Base-by-base conservation (phyloP, 2,888 invertebrate genomes). In the Agriotes lineatus region DNA sequence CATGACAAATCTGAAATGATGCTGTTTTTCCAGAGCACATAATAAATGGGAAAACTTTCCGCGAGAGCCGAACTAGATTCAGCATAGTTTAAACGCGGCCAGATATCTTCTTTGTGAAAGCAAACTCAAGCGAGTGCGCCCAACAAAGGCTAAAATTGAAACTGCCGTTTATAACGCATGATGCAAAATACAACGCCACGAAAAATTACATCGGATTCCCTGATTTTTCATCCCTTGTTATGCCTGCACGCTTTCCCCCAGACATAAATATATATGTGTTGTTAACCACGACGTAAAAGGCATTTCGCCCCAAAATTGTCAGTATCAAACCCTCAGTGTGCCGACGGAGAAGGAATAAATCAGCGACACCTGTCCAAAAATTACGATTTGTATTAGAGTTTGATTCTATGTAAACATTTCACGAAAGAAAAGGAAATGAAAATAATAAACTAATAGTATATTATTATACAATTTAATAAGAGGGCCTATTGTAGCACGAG, bases 191-290 rank as follows among this genome's bases (percentile, higher is more conserved):
- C 42, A 54, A 54, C 48, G 20, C 33, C n/a, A 16, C 22, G 39
- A 58, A 65, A 65, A 58, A 58, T 50, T 58, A 42, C 65, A 16
- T 14, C 57, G 37, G 22, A 65, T 54, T 56, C 18, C 35, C 33
- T 65, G 39, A 58, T 65, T 58, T 65, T 65, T 58, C 65, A 58
- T 45, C 50, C 37, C 65, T 57, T 58, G 50, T 58, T 58, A 25
- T 58, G 58, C 48, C 39, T 37, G 30, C 50, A 30, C 57, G 50
- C 63, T 45, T 30, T 44, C 42, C 20, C 16, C 7, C 44, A 19
- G 59, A 60, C 59, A 18, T 35, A 16, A 35, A 60, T 35, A 48
- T 19, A 60, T 60, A 16, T 44, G 45, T 18, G 45, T 19, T 60
- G 59, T 48, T 58, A 56, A 58, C 25, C 25, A 37, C 16, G 42